These are phyloP conservation scores for Alectura lathami DNA, from an alignment of 2,113 vertebrate genomes.

Conservation along the genomic window DNA sequence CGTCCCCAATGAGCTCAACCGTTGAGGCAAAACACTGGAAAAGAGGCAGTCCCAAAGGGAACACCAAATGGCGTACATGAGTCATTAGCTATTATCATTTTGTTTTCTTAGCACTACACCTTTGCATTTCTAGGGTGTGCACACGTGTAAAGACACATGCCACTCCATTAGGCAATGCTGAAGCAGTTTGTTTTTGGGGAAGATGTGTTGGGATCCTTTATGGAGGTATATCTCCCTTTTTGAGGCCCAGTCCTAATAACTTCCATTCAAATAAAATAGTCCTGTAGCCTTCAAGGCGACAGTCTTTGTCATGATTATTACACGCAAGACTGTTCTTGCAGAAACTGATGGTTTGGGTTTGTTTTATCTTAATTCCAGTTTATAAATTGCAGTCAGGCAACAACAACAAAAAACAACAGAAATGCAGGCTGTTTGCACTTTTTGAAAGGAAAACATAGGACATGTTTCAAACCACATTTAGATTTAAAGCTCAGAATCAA, in stretches of 20 bases:
- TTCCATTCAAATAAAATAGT: background rate
- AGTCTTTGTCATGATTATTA: background rate
- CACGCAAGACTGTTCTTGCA: background rate
- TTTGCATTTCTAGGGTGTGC: background rate
- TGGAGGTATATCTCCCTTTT: background rate
- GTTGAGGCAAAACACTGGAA: constrained; percentile 9
- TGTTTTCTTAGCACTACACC: background rate
- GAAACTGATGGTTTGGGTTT: background rate
- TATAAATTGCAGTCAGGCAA: background rate
- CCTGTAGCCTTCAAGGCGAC: background rate
- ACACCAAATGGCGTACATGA: background rate
- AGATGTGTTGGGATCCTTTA: background rate
- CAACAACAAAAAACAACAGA: background rate
- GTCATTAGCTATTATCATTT: background rate
- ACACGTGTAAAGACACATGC: accelerated
- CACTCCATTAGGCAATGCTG: background rate
- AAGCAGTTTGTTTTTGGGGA: background rate
- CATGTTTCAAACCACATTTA: background rate
- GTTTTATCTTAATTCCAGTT: background rate
- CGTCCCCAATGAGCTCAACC: background rate
- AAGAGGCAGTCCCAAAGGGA: background rate
- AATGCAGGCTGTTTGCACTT: background rate
- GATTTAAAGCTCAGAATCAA: constrained; percentile 31
- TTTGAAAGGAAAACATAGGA: background rate
- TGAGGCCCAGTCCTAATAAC: background rate